phyloP scores from a whole-genome alignment of 2,888 invertebrate genomes.

The Oscheius onirici region DNA sequence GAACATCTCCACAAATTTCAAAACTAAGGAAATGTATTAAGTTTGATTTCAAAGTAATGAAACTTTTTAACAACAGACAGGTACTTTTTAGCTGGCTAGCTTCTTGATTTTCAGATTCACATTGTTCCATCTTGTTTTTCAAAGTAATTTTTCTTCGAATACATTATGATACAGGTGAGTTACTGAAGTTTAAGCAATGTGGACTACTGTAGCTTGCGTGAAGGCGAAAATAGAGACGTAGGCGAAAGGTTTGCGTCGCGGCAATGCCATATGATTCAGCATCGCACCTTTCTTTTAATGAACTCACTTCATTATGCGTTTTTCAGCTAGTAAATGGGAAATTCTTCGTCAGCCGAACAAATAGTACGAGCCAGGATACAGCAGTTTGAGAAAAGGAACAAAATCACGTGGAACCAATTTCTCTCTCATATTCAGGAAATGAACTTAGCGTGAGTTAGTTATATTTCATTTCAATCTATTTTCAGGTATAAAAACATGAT shows the following conservation, averaged over 20 bases:
- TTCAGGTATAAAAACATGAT: constrained; percentile 35
- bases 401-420: constrained; percentile 37
- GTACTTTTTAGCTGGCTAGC: too few species aligned
- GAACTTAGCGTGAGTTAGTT: constrained; percentile 41
- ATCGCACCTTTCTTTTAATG: background rate
- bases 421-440: constrained; percentile 39
- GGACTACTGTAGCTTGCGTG: background rate
- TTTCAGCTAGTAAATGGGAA: constrained; percentile 10
- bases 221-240: background rate
- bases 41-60: too few species aligned
- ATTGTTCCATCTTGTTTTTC: too few species aligned
- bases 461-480: background rate
- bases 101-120: too few species aligned
- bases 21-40: too few species aligned
- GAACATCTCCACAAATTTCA: too few species aligned
- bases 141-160: too few species aligned
- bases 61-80: too few species aligned
- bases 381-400: constrained; percentile 19
- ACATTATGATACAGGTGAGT: background rate
- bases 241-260: background rate
- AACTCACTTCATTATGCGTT: background rate
- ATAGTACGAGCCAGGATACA: constrained; percentile 1
- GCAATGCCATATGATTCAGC: constrained; percentile 15
- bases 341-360: constrained; percentile 6
- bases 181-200: background rate